Evolutionary conservation across 2,113 vertebrate genomes (phyloP).

Genomic region (Scomber scombrus): DNA sequence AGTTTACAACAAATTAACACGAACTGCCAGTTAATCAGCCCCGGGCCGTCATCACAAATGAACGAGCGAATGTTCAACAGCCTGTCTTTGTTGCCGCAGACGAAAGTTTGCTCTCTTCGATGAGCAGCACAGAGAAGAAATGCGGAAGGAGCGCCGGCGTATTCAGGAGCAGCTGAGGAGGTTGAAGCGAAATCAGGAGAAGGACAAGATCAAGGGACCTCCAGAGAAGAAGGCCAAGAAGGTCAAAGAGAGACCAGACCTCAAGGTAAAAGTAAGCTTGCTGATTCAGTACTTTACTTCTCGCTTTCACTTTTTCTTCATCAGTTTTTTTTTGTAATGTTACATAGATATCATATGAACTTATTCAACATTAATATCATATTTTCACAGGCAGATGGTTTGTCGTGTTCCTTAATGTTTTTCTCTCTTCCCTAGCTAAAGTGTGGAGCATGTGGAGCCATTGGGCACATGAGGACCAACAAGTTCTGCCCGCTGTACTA

Average conservation of each 20-base stretch:
- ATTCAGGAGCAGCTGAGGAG: slow-evolving; percentile 96
- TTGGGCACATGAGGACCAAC: slow-evolving; percentile 99
- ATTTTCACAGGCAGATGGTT: neutral
- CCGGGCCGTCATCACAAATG: neutral
- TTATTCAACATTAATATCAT: neutral
- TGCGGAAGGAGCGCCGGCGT: slow-evolving; percentile 95
- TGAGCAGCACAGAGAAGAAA: slow-evolving; percentile 98
- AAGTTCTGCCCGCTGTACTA: slow-evolving; percentile 99
- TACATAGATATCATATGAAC: neutral
- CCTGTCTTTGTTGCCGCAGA: slow-evolving; percentile 73
- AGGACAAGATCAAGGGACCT: slow-evolving; percentile 95
- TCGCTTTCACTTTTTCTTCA: slow-evolving; percentile 26
- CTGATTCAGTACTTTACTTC: slow-evolving; percentile 57
- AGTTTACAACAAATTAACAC: neutral
- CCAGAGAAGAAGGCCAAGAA: slow-evolving; percentile 99
- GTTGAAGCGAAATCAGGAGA: slow-evolving; percentile 97
- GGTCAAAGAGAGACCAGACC: slow-evolving; percentile 96
- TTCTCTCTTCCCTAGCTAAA: slow-evolving; percentile 88
- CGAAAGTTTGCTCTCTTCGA: slow-evolving; percentile 97
- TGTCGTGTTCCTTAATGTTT: slow-evolving; percentile 69
- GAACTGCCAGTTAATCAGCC: neutral
- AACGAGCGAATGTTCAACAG: neutral
- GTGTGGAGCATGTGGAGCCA: slow-evolving; percentile 97
- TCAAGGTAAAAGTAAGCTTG: slow-evolving; percentile 91
- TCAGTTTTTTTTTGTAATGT: neutral